Percentiles rank a stretch among this genome's conserved stretches.
Conservation (phyloP, 2,888 invertebrate species). For the Galeruca laticollis region DNA sequence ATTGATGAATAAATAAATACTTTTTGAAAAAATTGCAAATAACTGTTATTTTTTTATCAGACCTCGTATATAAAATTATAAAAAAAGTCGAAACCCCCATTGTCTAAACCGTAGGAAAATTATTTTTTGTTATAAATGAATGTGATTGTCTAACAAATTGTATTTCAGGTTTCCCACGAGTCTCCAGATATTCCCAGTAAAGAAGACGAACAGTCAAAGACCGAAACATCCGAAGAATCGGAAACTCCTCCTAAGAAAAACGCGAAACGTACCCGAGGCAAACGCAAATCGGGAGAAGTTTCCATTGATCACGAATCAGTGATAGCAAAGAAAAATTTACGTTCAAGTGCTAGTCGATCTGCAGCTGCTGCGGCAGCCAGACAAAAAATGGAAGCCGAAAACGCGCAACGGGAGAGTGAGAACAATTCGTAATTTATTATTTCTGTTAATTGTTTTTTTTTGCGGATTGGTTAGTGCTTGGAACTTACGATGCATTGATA, state of each 20-base stretch:
- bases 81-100: no score
- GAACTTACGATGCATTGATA: not conserved
- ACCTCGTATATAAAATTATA: no score
- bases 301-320: constrained; percentile 70
- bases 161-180: constrained; percentile 8
- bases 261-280: constrained; percentile 64
- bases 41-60: no score
- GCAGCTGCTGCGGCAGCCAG: constrained; percentile 70
- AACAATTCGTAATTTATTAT: constrained; percentile 52
- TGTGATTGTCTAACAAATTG: not conserved
- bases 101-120: no score
- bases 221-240: constrained; percentile 44
- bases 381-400: constrained; percentile 66
- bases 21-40: no score
- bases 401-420: constrained; percentile 61
- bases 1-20: no score
- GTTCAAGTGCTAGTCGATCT: constrained; percentile 81
- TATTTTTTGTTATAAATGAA: not conserved
- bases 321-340: constrained; percentile 72
- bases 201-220: constrained; percentile 37
- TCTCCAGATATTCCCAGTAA: constrained; percentile 12
- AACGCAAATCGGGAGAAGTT: constrained; percentile 68
- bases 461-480: constrained; percentile 7
- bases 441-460: constrained; percentile 12
- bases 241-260: constrained; percentile 61